These are phyloP conservation scores for Drosophila sp. DNA, from an alignment of 1,140 invertebrate species.

Conservation along the genomic window DNA sequence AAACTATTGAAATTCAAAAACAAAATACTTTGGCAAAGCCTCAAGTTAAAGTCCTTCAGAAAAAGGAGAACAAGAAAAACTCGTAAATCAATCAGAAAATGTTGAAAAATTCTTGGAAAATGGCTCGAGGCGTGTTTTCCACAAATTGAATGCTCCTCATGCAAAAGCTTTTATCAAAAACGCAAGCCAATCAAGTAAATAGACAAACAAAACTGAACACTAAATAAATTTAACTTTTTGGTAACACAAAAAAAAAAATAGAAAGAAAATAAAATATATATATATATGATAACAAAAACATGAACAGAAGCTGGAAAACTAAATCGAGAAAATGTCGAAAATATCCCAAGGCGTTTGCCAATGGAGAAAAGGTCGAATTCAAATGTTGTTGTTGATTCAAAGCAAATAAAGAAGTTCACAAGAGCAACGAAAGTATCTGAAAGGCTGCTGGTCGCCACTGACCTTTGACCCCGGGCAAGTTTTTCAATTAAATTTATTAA, in stretches of 20 bases:
- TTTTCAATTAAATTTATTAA: constrained; percentile 64
- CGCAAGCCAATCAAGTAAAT: constrained; percentile 67
- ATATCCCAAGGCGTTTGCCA: constrained; percentile 12
- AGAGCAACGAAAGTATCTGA: not conserved
- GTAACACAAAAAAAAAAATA: constrained; percentile 6
- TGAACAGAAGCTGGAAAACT: constrained; percentile 11
- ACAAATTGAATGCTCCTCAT: constrained; percentile 48
- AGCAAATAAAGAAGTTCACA: constrained; percentile 32
- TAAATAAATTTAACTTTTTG: constrained; percentile 59
- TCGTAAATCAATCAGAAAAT: not conserved
- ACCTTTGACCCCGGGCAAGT: constrained; percentile 32
- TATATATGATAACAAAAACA: constrained; percentile 22
- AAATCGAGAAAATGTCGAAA: constrained; percentile 33
- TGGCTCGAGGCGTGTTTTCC: constrained; percentile 24
- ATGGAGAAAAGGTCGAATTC: constrained; percentile 24
- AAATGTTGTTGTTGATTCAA: constrained; percentile 29
- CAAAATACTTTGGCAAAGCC: not conserved
- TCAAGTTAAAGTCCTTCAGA: not conserved
- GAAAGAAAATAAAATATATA: constrained; percentile 9
- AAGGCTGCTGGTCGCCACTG: constrained; percentile 11
- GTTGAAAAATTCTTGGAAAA: constrained; percentile 5
- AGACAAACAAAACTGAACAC: constrained; percentile 61
- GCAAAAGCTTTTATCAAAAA: constrained; percentile 55
- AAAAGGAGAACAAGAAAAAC: not conserved
- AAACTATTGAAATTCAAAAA: no score